Percentiles rank a stretch among this genome's conserved stretches.
phyloP scores from a whole-genome alignment of 2,888 invertebrate species.

The Prosopocoilus inquinatus region DNA sequence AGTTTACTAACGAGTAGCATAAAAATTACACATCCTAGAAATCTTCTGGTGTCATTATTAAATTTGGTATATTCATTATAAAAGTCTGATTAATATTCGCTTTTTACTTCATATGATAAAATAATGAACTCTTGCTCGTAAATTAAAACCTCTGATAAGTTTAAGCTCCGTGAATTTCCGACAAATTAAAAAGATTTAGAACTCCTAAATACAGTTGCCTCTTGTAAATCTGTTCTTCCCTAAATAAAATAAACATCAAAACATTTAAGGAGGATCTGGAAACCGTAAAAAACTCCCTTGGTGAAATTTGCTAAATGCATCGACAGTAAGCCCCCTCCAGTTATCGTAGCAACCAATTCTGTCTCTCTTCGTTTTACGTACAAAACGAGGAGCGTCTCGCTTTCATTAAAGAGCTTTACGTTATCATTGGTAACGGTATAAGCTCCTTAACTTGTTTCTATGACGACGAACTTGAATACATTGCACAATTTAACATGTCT shows the following conservation, averaged over 20 bases:
- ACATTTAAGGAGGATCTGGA: slow-evolving; percentile 19
- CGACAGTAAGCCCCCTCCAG: slow-evolving; percentile 32
- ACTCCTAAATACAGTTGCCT: not conserved
- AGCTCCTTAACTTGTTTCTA: slow-evolving; percentile 39
- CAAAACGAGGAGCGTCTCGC: slow-evolving; percentile 26
- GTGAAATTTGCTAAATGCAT: slow-evolving; percentile 27
- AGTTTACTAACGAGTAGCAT: no score
- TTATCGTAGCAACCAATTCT: slow-evolving; percentile 14
- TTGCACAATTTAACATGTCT: not conserved
- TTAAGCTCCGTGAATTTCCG: no score
- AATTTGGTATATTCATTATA: no score
- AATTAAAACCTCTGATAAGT: no score
- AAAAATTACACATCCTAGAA: no score
- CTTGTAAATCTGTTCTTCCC: not conserved
- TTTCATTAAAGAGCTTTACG: slow-evolving; percentile 47
- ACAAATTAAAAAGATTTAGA: no score
- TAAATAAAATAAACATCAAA: slow-evolving; percentile 25
- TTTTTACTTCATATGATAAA: no score
- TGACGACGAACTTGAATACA: slow-evolving; percentile 2
- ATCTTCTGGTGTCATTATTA: no score
- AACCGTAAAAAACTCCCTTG: slow-evolving; percentile 10
- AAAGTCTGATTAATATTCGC: no score
- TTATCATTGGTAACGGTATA: slow-evolving; percentile 46
- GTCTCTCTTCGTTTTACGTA: not conserved
- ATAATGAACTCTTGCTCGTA: no score